Conservation (phyloP, 2,888 invertebrate species). For the Drosophila kokeensis region DNA sequence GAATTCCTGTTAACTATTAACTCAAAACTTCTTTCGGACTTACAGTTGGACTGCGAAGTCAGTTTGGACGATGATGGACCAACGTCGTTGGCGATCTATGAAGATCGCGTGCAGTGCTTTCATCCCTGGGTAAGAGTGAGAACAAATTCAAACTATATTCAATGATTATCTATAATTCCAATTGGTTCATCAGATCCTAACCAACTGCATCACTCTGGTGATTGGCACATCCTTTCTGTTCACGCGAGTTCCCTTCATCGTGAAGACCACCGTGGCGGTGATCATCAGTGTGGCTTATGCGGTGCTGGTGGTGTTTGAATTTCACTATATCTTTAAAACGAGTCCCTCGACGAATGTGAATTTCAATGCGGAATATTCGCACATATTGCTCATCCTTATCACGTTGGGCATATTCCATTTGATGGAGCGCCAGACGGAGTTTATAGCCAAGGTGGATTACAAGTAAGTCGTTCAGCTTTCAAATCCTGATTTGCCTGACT, state of each 20-base stretch:
- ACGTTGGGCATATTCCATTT: conserved; percentile 92
- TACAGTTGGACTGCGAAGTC: conserved; percentile 48
- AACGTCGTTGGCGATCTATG: conserved; percentile 12
- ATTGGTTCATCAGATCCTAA: conserved; percentile 83
- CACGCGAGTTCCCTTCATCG: conserved; percentile 92
- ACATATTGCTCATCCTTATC: conserved; percentile 90
- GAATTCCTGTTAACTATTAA: neutral
- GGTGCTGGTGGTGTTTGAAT: conserved; percentile 89
- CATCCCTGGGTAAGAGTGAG: conserved; percentile 83
- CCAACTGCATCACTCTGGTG: conserved; percentile 87
- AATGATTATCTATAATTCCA: too few species aligned
- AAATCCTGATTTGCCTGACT: conserved; percentile 19
- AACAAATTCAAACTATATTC: neutral
- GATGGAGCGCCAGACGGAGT: conserved; percentile 95
- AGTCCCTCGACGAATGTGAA: conserved; percentile 90
- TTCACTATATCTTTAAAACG: conserved; percentile 86
- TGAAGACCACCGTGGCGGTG: conserved; percentile 91
- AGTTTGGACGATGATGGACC: conserved; percentile 35
- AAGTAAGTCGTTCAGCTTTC: conserved; percentile 85
- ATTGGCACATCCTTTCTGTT: conserved; percentile 91
- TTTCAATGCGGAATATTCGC: conserved; percentile 89
- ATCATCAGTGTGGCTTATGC: conserved; percentile 89
- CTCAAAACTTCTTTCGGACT: neutral
- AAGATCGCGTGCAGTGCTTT: conserved; percentile 74
- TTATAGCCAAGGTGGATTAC: conserved; percentile 94